phyloP scores from a whole-genome alignment of 2,888 invertebrate genomes.

The Coleophora deauratella region DNA sequence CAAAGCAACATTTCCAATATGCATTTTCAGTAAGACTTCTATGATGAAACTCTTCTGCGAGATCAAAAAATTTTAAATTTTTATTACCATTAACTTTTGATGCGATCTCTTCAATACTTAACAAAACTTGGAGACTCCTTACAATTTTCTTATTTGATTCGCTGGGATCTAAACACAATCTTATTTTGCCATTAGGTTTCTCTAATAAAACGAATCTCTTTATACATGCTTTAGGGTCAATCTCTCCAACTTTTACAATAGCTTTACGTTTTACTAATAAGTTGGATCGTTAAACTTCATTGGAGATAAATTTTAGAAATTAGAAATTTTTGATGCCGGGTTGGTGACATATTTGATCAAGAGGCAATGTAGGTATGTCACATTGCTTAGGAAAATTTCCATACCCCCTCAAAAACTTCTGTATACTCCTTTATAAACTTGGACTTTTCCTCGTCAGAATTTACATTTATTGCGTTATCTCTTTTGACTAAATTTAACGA shows the following conservation, averaged over 20 bases:
- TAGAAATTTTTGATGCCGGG: constrained; percentile 2
- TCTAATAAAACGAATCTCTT: constrained; percentile 13
- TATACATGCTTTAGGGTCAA: constrained; percentile 13
- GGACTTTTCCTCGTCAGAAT: background rate
- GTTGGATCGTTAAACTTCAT: constrained; percentile 7
- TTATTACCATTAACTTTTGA: constrained; percentile 11
- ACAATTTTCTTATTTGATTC: constrained; percentile 15
- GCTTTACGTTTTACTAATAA: constrained; percentile 7
- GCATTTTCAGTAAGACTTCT: constrained; percentile 4
- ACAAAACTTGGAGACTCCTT: constrained; percentile 13
- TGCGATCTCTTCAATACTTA: constrained; percentile 11
- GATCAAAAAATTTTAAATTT: constrained; percentile 13
- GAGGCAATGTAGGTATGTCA: constrained; percentile 1
- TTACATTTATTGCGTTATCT: background rate
- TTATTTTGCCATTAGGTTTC: constrained; percentile 7
- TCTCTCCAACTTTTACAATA: constrained; percentile 13
- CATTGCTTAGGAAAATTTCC: background rate
- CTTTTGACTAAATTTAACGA: constrained; percentile 6
- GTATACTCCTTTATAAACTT: constrained; percentile 1
- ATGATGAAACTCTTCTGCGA: constrained; percentile 15
- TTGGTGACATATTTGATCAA: constrained; percentile 5
- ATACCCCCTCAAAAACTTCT: background rate
- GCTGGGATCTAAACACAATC: constrained; percentile 6
- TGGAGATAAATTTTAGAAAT: constrained; percentile 3
- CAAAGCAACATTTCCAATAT: constrained; percentile 16